Percentiles rank a stretch among this genome's conserved stretches.
Conservation (phyloP, 2,888 invertebrate species). For the Ommatoiulus sabulosus region DNA sequence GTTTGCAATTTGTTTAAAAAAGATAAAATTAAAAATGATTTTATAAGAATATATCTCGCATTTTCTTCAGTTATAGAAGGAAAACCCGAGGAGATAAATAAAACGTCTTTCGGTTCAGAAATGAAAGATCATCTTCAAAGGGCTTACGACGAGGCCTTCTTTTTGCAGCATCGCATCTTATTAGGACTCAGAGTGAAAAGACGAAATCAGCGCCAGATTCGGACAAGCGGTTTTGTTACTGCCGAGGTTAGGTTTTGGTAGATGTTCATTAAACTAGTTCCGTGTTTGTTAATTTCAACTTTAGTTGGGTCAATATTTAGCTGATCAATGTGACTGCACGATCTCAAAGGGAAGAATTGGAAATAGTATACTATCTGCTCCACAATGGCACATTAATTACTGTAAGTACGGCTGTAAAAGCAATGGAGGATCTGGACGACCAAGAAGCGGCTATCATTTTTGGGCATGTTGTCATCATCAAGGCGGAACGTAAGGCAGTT, state of each 20-base stretch:
- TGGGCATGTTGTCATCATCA: constrained; percentile 45
- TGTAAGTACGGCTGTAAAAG: constrained; percentile 38
- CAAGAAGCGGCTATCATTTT: constrained; percentile 52
- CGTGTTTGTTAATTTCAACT: neutral
- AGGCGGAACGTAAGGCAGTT: constrained; percentile 48
- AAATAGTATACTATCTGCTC: constrained; percentile 49
- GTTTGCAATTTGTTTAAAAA: neutral
- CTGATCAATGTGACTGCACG: constrained; percentile 48
- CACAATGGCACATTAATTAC: constrained; percentile 48
- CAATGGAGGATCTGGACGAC: constrained; percentile 51
- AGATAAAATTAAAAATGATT: neutral
- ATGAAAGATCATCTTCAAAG: constrained; percentile 20
- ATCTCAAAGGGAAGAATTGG: neutral
- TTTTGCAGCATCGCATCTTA: constrained; percentile 17
- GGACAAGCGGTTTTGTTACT: neutral
- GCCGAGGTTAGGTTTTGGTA: neutral
- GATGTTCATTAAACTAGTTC: neutral
- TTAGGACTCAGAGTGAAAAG: constrained; percentile 42
- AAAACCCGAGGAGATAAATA: constrained; percentile 21
- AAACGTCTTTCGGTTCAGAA: neutral
- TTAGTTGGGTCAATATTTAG: neutral
- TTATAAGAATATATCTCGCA: neutral
- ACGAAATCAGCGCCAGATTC: neutral
- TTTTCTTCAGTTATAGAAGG: constrained; percentile 37
- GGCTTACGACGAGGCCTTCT: constrained; percentile 39